Evolutionary conservation across 2,113 vertebrate genomes (phyloP).

Genomic region (Atractosteus spatula): DNA sequence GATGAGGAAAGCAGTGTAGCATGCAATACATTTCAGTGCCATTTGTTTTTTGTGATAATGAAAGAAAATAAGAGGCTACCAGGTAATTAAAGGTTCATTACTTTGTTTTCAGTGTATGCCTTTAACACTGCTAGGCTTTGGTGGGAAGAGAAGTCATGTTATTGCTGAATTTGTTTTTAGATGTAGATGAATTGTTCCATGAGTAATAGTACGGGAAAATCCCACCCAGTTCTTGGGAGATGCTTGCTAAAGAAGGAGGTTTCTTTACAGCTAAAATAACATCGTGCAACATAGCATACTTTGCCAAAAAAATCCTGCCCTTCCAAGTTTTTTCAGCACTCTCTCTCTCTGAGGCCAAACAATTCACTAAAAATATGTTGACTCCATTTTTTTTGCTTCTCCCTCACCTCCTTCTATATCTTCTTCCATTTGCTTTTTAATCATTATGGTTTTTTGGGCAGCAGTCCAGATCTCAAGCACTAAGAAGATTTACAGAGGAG

Average conservation of each 20-base stretch:
- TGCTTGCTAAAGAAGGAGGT: background rate
- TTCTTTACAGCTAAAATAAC: constrained; percentile 21
- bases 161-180: background rate
- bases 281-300: constrained; percentile 9
- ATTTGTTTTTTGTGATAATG: no score
- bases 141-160: background rate
- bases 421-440: background rate
- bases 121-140: background rate
- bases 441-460: no score
- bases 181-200: constrained; percentile 7
- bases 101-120: background rate
- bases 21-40: no score
- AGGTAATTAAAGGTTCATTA: no score
- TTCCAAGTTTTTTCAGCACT: background rate
- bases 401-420: background rate
- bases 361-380: constrained; percentile 9
- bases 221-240: constrained; percentile 13
- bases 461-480: background rate
- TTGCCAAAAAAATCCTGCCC: constrained; percentile 13
- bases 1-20: no score
- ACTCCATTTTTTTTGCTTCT: constrained; percentile 5
- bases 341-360: constrained; percentile 9
- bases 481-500: no score
- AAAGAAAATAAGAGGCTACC: no score
- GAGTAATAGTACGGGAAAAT: constrained; percentile 11